Conservation (phyloP, 2,888 invertebrate genomes). For the Lymantria monacha region DNA sequence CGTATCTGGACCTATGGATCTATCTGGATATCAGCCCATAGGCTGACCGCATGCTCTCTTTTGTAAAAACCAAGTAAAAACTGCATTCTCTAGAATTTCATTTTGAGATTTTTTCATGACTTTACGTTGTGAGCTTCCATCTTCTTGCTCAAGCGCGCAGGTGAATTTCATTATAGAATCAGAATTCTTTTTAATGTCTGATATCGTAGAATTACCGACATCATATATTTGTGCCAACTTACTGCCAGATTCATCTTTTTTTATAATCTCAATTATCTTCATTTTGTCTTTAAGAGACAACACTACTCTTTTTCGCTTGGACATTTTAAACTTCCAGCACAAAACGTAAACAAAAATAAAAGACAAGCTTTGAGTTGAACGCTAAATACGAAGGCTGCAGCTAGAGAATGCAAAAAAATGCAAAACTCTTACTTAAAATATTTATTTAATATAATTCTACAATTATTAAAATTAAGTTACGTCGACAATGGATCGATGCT, state of each 20-base stretch:
- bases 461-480: too few relatives aligned
- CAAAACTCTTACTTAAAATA: too few relatives aligned
- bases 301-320: neutral
- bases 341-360: slow-evolving; percentile 1
- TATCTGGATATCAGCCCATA: slow-evolving; percentile 27
- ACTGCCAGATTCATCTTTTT: neutral
- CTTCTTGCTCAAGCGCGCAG: slow-evolving; percentile 29
- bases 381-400: too few relatives aligned
- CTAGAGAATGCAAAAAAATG: too few relatives aligned
- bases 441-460: too few relatives aligned
- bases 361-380: neutral
- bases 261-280: neutral
- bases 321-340: neutral
- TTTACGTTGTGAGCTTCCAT: slow-evolving; percentile 21
- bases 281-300: neutral
- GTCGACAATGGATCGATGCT: too few relatives aligned
- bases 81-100: slow-evolving; percentile 32
- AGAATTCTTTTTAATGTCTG: slow-evolving; percentile 14
- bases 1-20: slow-evolving; percentile 11
- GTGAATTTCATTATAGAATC: slow-evolving; percentile 31
- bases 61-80: slow-evolving; percentile 34
- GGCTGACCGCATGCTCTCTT: slow-evolving; percentile 29
- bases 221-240: neutral
- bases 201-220: neutral
- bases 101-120: slow-evolving; percentile 31